Percentiles rank a stretch among this genome's conserved stretches.
These are phyloP conservation scores for Tichodroma muraria DNA, from an alignment of 2,113 vertebrate genomes.

Conservation along the genomic window DNA sequence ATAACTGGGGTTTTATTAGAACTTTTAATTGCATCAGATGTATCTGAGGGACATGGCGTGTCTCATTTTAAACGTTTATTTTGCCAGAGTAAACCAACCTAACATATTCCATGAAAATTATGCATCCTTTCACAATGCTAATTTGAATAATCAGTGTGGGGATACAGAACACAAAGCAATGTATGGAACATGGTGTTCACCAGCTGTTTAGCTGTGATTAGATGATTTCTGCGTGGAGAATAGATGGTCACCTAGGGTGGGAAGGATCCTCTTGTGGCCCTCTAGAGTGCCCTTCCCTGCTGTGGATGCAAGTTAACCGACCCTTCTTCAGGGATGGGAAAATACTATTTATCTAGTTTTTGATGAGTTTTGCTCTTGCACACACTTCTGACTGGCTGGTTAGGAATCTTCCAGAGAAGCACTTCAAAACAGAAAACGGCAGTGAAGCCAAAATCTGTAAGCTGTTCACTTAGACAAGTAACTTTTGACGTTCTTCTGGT, in stretches of 20 bases:
- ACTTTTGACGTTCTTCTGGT: neutral
- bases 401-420: neutral
- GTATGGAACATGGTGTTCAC: neutral
- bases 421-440: neutral
- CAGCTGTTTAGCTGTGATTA: neutral
- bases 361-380: neutral
- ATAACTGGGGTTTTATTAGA: constrained; percentile 39
- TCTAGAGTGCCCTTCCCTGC: neutral
- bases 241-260: neutral
- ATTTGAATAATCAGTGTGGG: neutral
- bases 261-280: neutral
- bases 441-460: neutral
- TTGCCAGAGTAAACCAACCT: constrained; percentile 8
- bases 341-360: neutral
- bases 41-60: neutral
- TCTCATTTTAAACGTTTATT: neutral
- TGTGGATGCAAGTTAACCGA: neutral
- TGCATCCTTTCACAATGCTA: neutral
- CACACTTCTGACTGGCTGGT: neutral
- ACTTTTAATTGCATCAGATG: neutral
- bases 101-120: neutral
- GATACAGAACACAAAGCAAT: neutral
- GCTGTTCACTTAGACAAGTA: neutral
- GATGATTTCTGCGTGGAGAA: neutral
- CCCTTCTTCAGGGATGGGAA: neutral